Percentiles rank a stretch among this genome's conserved stretches.
phyloP scores from a whole-genome alignment of 2,888 invertebrate genomes.

The Tenthredo scrophulariae region DNA sequence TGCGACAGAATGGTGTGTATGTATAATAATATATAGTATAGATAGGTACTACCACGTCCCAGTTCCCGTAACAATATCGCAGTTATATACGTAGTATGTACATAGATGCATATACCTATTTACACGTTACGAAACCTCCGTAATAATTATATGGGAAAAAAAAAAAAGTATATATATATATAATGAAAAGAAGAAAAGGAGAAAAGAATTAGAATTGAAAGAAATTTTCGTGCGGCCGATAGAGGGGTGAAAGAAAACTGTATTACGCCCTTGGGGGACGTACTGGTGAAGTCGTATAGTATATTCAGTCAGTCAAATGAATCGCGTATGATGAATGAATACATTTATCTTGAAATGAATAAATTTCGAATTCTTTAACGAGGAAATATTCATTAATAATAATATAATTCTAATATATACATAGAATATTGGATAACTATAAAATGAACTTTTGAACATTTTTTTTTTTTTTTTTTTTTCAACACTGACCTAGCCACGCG shows the following conservation, averaged over 20 bases:
- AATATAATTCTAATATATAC: too few relatives aligned
- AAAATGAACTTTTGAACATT: background rate
- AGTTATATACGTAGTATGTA: background rate
- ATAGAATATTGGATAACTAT: too few relatives aligned
- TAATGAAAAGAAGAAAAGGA: background rate
- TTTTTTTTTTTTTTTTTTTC: background rate
- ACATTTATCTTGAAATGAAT: background rate
- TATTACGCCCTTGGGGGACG: background rate
- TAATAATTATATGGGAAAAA: background rate
- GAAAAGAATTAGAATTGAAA: background rate
- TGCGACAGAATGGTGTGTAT: background rate
- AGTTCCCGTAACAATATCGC: constrained; percentile 4
- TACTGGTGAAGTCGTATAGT: background rate
- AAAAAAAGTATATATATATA: background rate
- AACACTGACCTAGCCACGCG: background rate
- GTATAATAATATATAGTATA: too few relatives aligned
- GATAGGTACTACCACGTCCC: background rate
- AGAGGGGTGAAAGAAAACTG: background rate
- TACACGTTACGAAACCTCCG: constrained; percentile 12
- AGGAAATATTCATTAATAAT: too few relatives aligned
- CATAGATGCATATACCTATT: background rate
- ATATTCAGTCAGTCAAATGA: background rate
- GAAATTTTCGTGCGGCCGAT: background rate
- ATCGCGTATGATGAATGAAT: background rate
- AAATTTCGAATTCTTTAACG: too few relatives aligned